Evolutionary conservation across 2,113 vertebrate genomes (phyloP).

Genomic region (Lagopus muta): DNA sequence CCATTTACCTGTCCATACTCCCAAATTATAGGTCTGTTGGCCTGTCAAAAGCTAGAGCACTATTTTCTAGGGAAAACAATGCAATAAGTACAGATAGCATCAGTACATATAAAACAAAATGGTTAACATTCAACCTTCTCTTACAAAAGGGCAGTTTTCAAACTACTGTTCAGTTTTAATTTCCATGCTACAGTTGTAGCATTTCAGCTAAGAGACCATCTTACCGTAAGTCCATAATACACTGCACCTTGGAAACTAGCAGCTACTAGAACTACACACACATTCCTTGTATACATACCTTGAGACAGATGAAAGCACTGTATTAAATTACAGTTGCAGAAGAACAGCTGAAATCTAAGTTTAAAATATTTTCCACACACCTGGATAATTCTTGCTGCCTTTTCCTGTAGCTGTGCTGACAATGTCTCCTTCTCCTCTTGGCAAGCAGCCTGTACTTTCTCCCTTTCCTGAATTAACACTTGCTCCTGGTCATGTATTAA

Average conservation of each 20-base stretch:
- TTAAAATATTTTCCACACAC: conserved; percentile 20
- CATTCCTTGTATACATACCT: not conserved
- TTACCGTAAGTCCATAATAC: not conserved
- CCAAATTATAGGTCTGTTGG: not conserved
- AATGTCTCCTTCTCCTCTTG: conserved; percentile 43
- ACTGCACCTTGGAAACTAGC: not conserved
- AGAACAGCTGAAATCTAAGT: not conserved
- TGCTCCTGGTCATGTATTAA: conserved; percentile 30
- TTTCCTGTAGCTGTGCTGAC: conserved; percentile 65
- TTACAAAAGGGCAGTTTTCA: not conserved
- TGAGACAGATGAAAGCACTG: not conserved
- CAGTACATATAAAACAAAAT: not conserved
- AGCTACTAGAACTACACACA: not conserved
- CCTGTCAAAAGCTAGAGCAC: not conserved
- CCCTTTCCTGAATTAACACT: not conserved
- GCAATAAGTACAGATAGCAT: not conserved
- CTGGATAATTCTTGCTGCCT: conserved; percentile 46
- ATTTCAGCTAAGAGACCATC: not conserved
- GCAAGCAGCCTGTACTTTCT: not conserved
- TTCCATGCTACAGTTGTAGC: not conserved
- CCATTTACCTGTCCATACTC: not conserved
- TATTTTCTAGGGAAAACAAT: not conserved
- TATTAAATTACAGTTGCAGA: not conserved
- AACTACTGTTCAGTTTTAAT: not conserved
- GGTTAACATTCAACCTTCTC: not conserved